Base-by-base conservation (phyloP, 2,113 vertebrate genomes). In the Oncorhynchus clarkii region DNA sequence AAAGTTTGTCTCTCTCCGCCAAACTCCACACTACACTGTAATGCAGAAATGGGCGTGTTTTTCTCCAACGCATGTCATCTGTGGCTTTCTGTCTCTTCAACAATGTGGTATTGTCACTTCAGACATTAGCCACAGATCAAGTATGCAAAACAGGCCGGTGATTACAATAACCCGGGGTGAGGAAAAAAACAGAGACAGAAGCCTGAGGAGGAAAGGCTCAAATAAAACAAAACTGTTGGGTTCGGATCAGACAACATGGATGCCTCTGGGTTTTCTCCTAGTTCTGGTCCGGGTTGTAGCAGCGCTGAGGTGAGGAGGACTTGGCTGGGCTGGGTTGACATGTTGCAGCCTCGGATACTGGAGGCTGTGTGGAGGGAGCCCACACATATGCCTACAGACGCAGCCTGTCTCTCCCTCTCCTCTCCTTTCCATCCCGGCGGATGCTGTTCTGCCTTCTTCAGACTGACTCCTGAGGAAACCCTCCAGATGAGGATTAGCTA, bases 81-180 rank as follows among this genome's bases (percentile, higher is more conserved):
- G 77, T 82, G 73, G 66, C 3, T 65, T 85, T 84, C 86, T 84
- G 82, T 86, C 73, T 85, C 80, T 78, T 24, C 70, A 80, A 83
- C 76, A 87, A 65, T 75, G 80, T 70, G 62, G 77, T 82, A 79
- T 62, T 73, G 80, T 85, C 82, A 85, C 78, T 69, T 82, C 71
- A 85, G 71, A 81, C 86, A 82, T 89, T 88, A 87, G 75, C 86
- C 76, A 77, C 74, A 85, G 83, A 92, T 90, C 85, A 89, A 89
- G 82, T 84, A 92, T 92, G 88, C 88, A 91, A 93, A 91, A 76
- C 80, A 89, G 87, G 83, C 86, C 80, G 81, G 84, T 87, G 82
- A 87, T 86, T 78, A 82, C 74, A 88, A 88, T 67, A 49, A 87
- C 71, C 82, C 73, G 24, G 71, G 77, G 87, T 14, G 20, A 45